Evolutionary conservation across 2,888 invertebrate species (phyloP), one percentile per base, ranked within the genome.

Genomic region (Agrochola lota): DNA sequence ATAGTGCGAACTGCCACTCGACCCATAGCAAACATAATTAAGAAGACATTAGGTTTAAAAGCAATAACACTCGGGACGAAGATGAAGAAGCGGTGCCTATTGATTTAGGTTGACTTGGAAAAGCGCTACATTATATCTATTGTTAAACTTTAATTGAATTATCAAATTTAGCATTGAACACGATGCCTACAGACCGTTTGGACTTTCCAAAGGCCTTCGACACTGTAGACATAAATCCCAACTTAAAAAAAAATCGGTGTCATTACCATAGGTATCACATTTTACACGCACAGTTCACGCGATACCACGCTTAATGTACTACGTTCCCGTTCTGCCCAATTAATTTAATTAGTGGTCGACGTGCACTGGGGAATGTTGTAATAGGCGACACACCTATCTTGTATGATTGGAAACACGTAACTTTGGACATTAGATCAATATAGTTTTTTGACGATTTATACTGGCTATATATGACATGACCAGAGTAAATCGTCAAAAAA

Each of bases 271-370:
- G 66, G 74, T 84, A 89, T 88, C 86, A 80, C 77, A 84, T 81
- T 86, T 85, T 83, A 86, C 86, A 91, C 88, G 87, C 86, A 77
- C 80, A 78, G 77, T 87, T 84, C 89, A 90, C 88, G 87, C 85
- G 80, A 83, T 88, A 80, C 78, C 87, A 85, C 84, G 81, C 85
- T 85, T 90, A 91, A 92, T 92, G 90, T 89, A 78, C 88, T 85
- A 90, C 92, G 91, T 91, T 92, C 91, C 92, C 91, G 80, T 90
- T 80, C 82, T 74, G 74, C 83, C 90, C 93, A 94, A 95, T 95
- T 94, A 94, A 93, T 89, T 92, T 93, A 93, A 95, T 94, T 94
- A 93, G 89, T 86, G 87, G 92, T 88, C 86, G 91, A 87, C 88
- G 85, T 88, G 91, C 89, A 91, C 91, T 86, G 91, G 90, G 87